These are phyloP conservation scores for Hydrolagus affinis DNA, from an alignment of 2,113 vertebrate genomes.

Conservation along the genomic window DNA sequence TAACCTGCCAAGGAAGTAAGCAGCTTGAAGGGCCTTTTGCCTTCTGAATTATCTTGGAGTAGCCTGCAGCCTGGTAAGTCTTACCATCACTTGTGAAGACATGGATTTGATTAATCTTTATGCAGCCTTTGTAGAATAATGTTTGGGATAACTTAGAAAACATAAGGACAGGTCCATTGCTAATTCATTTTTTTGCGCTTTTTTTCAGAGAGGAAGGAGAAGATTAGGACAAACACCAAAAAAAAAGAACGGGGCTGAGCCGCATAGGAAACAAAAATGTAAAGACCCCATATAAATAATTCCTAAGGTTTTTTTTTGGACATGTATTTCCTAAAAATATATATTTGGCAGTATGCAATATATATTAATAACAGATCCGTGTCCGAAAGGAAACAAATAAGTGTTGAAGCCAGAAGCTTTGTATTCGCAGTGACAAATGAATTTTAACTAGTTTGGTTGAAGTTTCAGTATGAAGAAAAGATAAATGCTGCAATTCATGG, in stretches of 20 bases:
- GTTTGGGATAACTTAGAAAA: not conserved
- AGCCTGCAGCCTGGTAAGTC: slow-evolving; percentile 22
- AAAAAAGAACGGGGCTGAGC: not conserved
- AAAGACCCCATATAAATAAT: not conserved
- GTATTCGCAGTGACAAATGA: not conserved
- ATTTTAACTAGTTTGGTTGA: not conserved
- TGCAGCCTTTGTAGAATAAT: slow-evolving; percentile 25
- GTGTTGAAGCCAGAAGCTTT: not conserved
- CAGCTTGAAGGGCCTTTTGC: slow-evolving; percentile 1
- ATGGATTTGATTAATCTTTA: slow-evolving; percentile 32
- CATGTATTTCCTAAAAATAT: not conserved
- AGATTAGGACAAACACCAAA: not conserved
- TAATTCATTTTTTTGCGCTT: not conserved
- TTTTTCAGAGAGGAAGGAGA: not conserved
- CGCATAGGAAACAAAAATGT: not conserved
- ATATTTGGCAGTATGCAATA: not conserved
- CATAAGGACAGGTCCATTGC: not conserved
- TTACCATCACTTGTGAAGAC: slow-evolving; percentile 31
- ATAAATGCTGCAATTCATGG: not conserved
- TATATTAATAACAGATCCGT: not conserved
- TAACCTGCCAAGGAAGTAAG: slow-evolving; percentile 29
- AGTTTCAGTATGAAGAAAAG: not conserved
- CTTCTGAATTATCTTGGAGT: slow-evolving; percentile 27
- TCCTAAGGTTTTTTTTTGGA: not conserved
- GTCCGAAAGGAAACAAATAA: not conserved